phyloP scores from a whole-genome alignment of 2,797 vertebrate genomes.

The Hylomyscus alleni region DNA sequence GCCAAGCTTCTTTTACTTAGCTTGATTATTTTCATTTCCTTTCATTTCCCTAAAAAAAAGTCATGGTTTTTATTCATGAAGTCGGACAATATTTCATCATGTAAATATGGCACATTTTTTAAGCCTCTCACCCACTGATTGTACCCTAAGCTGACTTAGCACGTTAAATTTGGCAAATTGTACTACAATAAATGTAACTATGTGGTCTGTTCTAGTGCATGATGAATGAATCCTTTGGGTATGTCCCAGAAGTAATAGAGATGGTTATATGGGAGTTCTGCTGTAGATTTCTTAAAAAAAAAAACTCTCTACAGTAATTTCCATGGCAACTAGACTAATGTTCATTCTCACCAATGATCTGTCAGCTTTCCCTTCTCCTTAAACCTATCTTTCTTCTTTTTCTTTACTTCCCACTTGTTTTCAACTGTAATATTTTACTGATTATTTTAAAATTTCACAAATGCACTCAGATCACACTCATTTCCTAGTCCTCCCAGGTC shows the following conservation, averaged over 20 bases:
- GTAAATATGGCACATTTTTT: not conserved
- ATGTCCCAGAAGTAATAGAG: not conserved
- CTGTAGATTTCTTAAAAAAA: not conserved
- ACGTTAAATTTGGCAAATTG: not conserved
- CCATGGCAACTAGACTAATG: not conserved
- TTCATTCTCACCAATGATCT: not conserved
- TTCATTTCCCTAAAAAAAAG: not conserved
- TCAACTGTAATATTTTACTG: not conserved
- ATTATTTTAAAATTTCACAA: not conserved
- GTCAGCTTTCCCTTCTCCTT: not conserved
- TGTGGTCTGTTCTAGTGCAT: not conserved
- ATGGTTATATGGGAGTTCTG: not conserved
- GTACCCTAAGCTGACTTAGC: not conserved
- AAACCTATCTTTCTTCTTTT: not conserved
- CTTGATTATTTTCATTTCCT: not conserved
- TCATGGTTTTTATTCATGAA: not conserved
- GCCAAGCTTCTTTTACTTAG: not conserved
- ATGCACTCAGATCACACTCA: not conserved
- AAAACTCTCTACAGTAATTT: not conserved
- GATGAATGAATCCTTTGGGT: not conserved
- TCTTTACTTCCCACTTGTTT: not conserved
- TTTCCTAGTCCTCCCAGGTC: not conserved
- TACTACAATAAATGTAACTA: not conserved
- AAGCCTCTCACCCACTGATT: too few species aligned
- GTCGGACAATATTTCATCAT: not conserved